Evolutionary conservation across 2,113 vertebrate genomes (phyloP).

Genomic region (Thamnaconus septentrionalis): DNA sequence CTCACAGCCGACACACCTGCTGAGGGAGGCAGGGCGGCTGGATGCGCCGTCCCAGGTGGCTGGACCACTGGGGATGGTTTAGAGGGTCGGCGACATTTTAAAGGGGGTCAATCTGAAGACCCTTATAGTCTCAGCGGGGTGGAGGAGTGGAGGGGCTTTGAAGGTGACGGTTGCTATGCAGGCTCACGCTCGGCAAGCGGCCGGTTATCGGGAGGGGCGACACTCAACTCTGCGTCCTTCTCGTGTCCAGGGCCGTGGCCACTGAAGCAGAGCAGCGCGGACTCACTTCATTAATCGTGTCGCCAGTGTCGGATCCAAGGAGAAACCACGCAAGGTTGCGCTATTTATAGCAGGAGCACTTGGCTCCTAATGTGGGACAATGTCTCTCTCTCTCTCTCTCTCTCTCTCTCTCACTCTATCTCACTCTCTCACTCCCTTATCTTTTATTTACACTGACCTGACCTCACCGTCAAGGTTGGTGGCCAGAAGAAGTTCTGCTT

Average conservation of each 20-base stretch:
- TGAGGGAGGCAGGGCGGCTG: conserved; percentile 29
- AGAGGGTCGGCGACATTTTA: conserved; percentile 61
- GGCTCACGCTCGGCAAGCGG: conserved; percentile 45
- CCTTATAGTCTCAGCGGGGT: conserved; percentile 33
- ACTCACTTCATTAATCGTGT: conserved; percentile 70
- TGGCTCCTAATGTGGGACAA: conserved; percentile 15
- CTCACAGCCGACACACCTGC: conserved; percentile 44
- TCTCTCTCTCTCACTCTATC: neutral
- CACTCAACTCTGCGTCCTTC: conserved; percentile 62
- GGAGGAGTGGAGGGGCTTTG: conserved; percentile 1
- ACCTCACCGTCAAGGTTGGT: conserved; percentile 42
- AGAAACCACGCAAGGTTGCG: conserved; percentile 47
- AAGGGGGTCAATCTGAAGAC: conserved; percentile 52
- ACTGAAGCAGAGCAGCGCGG: conserved; percentile 45
- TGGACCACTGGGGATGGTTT: conserved; percentile 66
- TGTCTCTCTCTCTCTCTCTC: conserved; percentile 4
- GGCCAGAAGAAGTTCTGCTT: conserved; percentile 17
- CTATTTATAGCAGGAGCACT: conserved; percentile 44
- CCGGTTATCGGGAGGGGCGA: conserved; percentile 17
- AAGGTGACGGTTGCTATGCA: conserved; percentile 62
- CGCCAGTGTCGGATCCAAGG: conserved; percentile 67
- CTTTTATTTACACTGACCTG: conserved; percentile 40
- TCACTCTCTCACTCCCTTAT: conserved; percentile 24
- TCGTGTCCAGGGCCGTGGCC: conserved; percentile 40
- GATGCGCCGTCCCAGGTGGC: conserved; percentile 44